Evolutionary conservation across 2,797 vertebrate species (phyloP).

Genomic region (Poeciliopsis presidionis): DNA sequence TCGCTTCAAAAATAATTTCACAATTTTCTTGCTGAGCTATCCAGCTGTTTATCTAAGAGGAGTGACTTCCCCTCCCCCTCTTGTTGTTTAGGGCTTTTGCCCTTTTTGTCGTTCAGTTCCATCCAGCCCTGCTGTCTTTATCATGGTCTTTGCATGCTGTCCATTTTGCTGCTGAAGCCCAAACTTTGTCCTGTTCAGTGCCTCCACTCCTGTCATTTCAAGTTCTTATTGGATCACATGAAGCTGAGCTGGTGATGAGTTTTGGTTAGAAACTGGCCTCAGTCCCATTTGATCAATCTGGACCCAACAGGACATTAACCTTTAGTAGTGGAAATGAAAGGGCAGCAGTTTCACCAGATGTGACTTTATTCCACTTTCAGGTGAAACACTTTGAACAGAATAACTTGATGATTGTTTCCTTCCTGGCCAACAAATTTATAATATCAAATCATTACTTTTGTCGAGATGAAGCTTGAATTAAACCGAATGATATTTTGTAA

Average conservation of each 20-base stretch:
- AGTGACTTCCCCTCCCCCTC: conserved; percentile 20
- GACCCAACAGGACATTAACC: neutral
- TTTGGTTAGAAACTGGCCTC: conserved; percentile 7
- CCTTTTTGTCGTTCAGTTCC: conserved; percentile 34
- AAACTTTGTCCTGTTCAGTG: conserved; percentile 7
- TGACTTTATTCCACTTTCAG: neutral
- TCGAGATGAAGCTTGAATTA: neutral
- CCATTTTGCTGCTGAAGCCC: neutral
- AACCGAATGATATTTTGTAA: neutral
- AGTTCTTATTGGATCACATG: neutral
- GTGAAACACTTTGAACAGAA: neutral
- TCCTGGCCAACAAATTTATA: neutral
- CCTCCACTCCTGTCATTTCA: neutral
- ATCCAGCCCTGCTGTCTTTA: neutral
- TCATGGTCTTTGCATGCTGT: neutral
- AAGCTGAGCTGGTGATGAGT: neutral
- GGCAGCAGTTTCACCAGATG: neutral
- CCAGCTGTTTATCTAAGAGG: neutral
- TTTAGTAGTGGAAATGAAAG: neutral
- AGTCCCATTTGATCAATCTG: neutral
- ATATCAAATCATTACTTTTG: neutral
- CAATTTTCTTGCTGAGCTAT: neutral
- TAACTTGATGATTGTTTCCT: neutral
- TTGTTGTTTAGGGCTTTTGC: conserved; percentile 40
- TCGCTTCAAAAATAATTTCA: neutral